Evolutionary conservation across 2,113 vertebrate genomes (phyloP).

Genomic region (Polypterus senegalus): DNA sequence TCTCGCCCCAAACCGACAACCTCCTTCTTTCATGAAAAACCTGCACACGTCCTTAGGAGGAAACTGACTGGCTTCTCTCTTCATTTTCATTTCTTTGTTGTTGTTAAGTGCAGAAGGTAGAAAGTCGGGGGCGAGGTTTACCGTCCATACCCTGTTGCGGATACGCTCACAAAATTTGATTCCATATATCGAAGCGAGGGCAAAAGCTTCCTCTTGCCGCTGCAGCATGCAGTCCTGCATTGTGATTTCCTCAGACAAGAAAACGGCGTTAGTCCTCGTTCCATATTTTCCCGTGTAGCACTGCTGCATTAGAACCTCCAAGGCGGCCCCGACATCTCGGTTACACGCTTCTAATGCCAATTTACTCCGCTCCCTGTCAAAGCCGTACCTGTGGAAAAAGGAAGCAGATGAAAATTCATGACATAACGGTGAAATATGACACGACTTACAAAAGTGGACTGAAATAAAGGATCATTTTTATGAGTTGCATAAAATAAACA

Average conservation of each 20-base stretch:
- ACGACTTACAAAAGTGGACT: no score
- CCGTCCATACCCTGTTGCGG: conserved; percentile 73
- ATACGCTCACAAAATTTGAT: conserved; percentile 85
- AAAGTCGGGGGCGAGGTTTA: conserved; percentile 60
- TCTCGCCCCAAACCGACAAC: conserved; percentile 72
- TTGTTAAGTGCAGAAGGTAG: conserved; percentile 33
- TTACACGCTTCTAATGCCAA: conserved; percentile 53
- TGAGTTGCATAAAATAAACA: no score
- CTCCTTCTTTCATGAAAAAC: conserved; percentile 68
- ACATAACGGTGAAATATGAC: no score
- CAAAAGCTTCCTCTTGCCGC: conserved; percentile 78
- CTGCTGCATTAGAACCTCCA: conserved; percentile 71
- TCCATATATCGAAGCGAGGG: conserved; percentile 78
- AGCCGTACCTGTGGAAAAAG: conserved; percentile 67
- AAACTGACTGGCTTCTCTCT: conserved; percentile 18
- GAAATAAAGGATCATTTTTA: no score
- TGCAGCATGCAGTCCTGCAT: conserved; percentile 66
- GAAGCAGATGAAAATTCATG: not conserved
- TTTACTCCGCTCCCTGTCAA: conserved; percentile 65
- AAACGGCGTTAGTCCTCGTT: conserved; percentile 40
- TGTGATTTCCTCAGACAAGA: conserved; percentile 32
- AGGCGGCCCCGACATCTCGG: conserved; percentile 74
- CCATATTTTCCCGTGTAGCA: conserved; percentile 69
- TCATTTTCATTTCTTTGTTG: conserved; percentile 21
- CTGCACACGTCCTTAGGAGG: conserved; percentile 52